A percentile compares a stretch with the other conserved stretches of the same genome.
phyloP scores from a whole-genome alignment of 2,113 vertebrate genomes.

The Cisticola juncidis region DNA sequence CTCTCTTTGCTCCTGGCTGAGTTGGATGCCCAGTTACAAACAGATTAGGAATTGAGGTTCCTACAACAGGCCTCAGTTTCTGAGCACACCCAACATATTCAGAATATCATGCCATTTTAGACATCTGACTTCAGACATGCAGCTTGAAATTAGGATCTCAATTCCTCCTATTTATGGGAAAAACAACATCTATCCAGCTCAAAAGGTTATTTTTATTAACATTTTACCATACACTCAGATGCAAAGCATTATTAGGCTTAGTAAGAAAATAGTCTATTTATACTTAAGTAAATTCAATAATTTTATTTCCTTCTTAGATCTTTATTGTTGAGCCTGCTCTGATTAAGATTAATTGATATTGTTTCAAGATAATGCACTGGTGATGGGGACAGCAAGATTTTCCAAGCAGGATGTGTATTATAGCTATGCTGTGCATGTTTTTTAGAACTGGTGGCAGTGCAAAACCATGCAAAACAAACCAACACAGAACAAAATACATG shows the following conservation, averaged over 20 bases:
- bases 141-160: neutral
- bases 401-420: neutral
- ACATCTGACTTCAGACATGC: neutral
- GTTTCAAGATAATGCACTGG: neutral
- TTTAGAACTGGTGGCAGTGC: neutral
- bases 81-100: neutral
- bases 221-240: neutral
- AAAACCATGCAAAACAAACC: neutral
- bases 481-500: neutral
- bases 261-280: neutral
- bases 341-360: neutral
- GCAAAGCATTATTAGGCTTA: neutral
- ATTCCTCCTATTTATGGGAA: neutral
- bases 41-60: neutral
- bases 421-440: neutral
- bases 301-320: neutral
- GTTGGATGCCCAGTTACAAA: neutral
- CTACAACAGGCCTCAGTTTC: neutral
- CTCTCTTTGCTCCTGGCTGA: neutral
- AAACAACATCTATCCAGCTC: neutral
- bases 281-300: neutral
- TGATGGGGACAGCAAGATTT: neutral
- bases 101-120: neutral
- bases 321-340: neutral
- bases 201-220: neutral